Percentiles rank a stretch among this genome's conserved stretches.
phyloP scores from a whole-genome alignment of 2,113 vertebrate species.

The Gallinago media region DNA sequence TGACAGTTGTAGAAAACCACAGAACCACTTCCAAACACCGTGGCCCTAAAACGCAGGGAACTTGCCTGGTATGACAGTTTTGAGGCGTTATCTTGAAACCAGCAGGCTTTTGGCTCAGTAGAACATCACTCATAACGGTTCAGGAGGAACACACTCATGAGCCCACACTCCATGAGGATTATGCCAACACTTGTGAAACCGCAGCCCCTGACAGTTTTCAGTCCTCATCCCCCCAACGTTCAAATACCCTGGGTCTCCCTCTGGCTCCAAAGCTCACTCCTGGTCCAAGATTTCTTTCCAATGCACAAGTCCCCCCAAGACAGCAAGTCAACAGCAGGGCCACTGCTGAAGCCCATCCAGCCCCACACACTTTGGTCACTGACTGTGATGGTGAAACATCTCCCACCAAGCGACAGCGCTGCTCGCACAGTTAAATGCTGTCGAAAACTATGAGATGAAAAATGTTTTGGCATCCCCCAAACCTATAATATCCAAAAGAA shows the following conservation, averaged over 20 bases:
- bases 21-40: not conserved
- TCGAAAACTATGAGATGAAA: not conserved
- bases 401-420: fast-evolving
- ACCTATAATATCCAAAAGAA: not conserved
- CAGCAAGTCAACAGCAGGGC: not conserved
- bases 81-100: not conserved
- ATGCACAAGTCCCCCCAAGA: not conserved
- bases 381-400: not conserved
- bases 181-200: not conserved
- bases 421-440: not conserved
- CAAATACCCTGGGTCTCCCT: not conserved
- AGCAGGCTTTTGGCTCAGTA: not conserved
- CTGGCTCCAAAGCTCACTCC: not conserved
- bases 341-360: not conserved
- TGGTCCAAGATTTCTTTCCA: not conserved
- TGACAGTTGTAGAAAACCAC: not conserved
- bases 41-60: fast-evolving
- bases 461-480: not conserved
- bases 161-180: not conserved
- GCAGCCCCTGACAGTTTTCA: fast-evolving
- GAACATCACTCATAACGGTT: not conserved
- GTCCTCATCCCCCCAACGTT: not conserved
- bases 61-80: not conserved
- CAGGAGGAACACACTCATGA: not conserved
- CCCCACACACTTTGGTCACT: fast-evolving